Evolutionary conservation across 2,888 invertebrate species (phyloP).

Genomic region (Alviniconcha strummeri): DNA sequence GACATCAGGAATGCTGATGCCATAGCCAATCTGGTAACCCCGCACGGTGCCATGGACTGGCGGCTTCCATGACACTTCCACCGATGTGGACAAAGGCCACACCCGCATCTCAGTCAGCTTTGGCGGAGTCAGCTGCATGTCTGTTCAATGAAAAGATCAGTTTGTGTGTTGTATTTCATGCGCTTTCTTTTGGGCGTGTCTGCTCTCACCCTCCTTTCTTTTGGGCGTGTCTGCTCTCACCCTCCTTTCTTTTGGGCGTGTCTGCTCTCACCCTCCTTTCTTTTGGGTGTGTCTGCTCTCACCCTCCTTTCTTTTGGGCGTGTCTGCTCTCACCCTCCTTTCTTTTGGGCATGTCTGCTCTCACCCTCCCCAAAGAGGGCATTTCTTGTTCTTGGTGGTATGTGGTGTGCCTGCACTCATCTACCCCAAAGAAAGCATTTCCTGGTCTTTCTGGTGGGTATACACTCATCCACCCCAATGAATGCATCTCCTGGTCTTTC

Average conservation of each 20-base stretch:
- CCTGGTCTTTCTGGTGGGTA: not conserved
- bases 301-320: no score
- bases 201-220: no score
- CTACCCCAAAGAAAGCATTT: not conserved
- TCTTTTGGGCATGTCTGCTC: no score
- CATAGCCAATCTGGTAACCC: constrained; percentile 41
- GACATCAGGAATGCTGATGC: constrained; percentile 40
- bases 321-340: no score
- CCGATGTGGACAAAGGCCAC: constrained; percentile 35
- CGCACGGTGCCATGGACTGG: constrained; percentile 30
- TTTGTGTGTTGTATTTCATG: no score
- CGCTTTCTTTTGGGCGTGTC: not conserved
- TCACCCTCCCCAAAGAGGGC: no score
- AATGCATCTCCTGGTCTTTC: not conserved
- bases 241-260: no score
- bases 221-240: no score
- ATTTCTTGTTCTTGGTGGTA: no score
- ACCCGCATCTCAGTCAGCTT: constrained; percentile 35
- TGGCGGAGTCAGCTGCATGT: constrained; percentile 25
- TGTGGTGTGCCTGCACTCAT: no score
- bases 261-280: no score
- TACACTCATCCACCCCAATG: not conserved
- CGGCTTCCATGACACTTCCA: constrained; percentile 36
- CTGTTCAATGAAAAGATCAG: constrained; percentile 1
- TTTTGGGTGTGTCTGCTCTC: no score